Evolutionary conservation across 2,888 invertebrate species (phyloP).

Genomic region (Spialia ferax): DNA sequence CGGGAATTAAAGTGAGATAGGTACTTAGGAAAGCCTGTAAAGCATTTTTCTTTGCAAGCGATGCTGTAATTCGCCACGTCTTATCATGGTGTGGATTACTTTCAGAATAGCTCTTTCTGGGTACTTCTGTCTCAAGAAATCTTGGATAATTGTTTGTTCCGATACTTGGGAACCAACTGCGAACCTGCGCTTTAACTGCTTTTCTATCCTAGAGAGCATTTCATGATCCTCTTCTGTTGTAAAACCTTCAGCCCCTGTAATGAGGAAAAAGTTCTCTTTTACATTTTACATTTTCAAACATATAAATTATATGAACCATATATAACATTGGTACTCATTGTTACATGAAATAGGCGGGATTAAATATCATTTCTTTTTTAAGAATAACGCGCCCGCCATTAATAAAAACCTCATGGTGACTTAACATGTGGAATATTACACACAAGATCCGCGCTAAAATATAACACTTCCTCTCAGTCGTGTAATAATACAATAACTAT

Average conservation of each 20-base stretch:
- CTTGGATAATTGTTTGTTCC: constrained; percentile 96
- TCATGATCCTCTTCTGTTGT: constrained; percentile 98
- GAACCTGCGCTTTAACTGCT: constrained; percentile 97
- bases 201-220: constrained; percentile 95
- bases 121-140: constrained; percentile 94
- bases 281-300: no score
- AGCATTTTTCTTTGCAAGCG: constrained; percentile 98
- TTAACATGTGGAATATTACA: no score
- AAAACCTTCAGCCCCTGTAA: constrained; percentile 97
- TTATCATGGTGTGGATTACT: constrained; percentile 97
- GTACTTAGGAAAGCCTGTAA: constrained; percentile 92
- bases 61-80: constrained; percentile 98
- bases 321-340: no score
- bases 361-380: no score
- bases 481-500: no score
- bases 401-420: no score
- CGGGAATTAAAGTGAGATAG: constrained; percentile 8
- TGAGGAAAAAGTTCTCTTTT: neutral
- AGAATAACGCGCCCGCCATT: no score
- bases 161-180: constrained; percentile 98
- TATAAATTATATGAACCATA: no score
- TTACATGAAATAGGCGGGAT: no score
- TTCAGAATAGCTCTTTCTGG: constrained; percentile 95
- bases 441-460: no score
- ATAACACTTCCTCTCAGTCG: no score